Percentiles rank a stretch among this genome's conserved stretches.
Conservation (phyloP, 2,113 vertebrate genomes). For the Dicerorhinus sumatrensis region DNA sequence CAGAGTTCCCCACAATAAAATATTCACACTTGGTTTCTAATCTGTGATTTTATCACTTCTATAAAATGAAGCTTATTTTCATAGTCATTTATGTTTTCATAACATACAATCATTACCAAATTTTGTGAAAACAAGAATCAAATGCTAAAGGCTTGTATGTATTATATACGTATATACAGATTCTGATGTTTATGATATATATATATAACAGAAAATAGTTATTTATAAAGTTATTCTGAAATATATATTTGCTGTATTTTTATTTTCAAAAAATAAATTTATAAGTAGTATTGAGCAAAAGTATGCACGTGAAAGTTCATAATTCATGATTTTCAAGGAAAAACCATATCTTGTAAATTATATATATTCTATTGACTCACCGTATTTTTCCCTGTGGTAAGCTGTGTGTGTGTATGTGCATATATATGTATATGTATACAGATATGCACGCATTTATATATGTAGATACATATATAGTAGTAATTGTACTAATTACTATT, state of each 20-base stretch:
- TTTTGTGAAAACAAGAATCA: conserved; percentile 26
- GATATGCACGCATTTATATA: too few relatives aligned
- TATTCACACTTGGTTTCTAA: conserved; percentile 61
- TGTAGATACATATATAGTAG: background rate
- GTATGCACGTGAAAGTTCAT: background rate
- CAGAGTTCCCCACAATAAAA: conserved; percentile 31
- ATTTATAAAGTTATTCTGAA: background rate
- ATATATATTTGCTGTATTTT: background rate
- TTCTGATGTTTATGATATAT: background rate
- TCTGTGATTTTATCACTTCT: conserved; percentile 53
- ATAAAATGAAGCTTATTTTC: conserved; percentile 53
- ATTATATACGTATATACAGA: background rate
- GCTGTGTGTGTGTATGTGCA: background rate
- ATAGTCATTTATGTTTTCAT: conserved; percentile 19
- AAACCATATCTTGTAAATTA: background rate
- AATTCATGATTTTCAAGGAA: background rate
- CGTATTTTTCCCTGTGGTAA: background rate
- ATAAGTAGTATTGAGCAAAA: background rate
- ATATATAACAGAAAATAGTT: background rate
- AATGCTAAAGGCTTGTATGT: background rate
- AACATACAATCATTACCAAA: background rate
- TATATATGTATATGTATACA: too few relatives aligned
- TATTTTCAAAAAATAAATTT: conserved; percentile 23
- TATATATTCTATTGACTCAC: background rate
- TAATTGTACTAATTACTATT: background rate